These are phyloP conservation scores for Troilus luridus DNA, from an alignment of 2,888 invertebrate species.

Conservation along the genomic window DNA sequence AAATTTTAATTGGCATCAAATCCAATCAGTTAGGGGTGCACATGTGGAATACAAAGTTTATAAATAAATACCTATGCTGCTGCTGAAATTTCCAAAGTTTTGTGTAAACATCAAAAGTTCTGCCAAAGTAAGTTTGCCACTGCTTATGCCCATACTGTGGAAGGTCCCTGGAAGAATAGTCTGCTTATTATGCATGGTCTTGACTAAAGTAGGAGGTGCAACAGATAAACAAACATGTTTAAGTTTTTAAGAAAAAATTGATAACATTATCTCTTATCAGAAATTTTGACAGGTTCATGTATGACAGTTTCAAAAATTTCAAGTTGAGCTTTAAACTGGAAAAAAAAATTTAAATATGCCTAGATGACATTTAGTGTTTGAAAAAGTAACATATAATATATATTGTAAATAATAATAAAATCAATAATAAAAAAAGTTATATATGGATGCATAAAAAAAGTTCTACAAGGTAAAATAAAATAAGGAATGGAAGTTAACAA, in stretches of 20 bases:
- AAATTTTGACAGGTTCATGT: conserved; percentile 22
- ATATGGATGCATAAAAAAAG: neutral
- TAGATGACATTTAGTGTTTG: neutral
- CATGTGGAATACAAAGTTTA: neutral
- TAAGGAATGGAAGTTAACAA: neutral
- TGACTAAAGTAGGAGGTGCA: neutral
- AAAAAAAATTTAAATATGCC: neutral
- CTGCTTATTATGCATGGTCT: neutral
- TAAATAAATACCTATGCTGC: conserved; percentile 80
- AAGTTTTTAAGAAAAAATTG: neutral
- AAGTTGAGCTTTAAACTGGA: neutral
- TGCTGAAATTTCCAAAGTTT: conserved; percentile 99
- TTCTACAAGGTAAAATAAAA: neutral
- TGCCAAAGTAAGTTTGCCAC: conserved; percentile 97
- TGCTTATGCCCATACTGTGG: conserved; percentile 98
- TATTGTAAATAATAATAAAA: neutral
- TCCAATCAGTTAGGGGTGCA: neutral
- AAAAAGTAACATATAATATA: neutral
- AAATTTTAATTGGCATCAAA: conserved; percentile 59
- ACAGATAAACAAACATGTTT: neutral
- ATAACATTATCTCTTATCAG: conserved; percentile 57
- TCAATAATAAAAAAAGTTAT: neutral
- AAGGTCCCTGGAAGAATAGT: conserved; percentile 83
- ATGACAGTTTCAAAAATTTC: neutral
- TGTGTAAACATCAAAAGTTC: conserved; percentile 97